phyloP scores from a whole-genome alignment of 2,888 invertebrate genomes.

The Lasioglossum villosulum region DNA sequence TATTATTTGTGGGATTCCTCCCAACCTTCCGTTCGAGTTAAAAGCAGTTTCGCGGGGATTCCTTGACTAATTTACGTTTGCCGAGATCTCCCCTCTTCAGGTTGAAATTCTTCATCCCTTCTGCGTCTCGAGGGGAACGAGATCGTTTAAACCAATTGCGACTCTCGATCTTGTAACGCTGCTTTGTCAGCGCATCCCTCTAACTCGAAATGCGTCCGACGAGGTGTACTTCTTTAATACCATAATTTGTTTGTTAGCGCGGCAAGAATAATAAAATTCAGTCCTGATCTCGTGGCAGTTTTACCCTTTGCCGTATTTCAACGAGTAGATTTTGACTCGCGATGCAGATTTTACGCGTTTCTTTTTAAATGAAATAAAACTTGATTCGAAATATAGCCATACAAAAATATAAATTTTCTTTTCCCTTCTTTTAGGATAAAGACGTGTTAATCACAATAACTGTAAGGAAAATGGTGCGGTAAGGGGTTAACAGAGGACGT shows the following conservation, averaged over 20 bases:
- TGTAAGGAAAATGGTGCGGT: too few species aligned
- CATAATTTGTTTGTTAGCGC: background rate
- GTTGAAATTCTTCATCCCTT: background rate
- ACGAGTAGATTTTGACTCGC: too few species aligned
- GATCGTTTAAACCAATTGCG: background rate
- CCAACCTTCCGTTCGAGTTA: constrained; percentile 31
- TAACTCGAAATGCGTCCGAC: background rate
- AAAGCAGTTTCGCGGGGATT: constrained; percentile 4
- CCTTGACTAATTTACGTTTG: constrained; percentile 39
- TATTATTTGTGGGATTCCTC: constrained; percentile 43
- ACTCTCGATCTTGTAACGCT: background rate
- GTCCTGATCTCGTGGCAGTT: too few species aligned
- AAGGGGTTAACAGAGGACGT: too few species aligned
- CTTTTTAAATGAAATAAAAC: too few species aligned
- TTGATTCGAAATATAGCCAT: too few species aligned
- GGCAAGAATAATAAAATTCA: background rate
- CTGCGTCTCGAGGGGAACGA: background rate
- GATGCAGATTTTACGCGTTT: too few species aligned
- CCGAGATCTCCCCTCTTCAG: background rate
- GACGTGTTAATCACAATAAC: too few species aligned
- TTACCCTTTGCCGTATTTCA: too few species aligned
- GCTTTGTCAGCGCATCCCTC: background rate
- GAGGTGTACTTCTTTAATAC: background rate
- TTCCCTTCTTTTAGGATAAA: too few species aligned
- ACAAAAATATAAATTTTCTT: too few species aligned